Base-by-base conservation (phyloP, 2,797 vertebrate genomes). In the Momotus momota region DNA sequence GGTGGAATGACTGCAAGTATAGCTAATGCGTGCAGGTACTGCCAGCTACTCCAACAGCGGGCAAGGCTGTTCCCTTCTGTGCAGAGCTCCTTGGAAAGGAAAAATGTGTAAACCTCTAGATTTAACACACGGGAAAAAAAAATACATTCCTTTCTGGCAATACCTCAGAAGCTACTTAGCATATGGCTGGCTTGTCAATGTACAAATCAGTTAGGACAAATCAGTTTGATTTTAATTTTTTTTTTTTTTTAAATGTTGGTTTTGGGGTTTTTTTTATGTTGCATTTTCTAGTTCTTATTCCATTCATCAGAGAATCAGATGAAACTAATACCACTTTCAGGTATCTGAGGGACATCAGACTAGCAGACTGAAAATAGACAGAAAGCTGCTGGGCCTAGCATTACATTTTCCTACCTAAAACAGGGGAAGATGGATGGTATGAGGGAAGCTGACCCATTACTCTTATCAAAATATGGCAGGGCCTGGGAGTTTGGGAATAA, bases 41-140 rank as follows among this genome's bases (percentile, higher is more conserved):
- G 65, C 38, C 60, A 66, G 70, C 54, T 72, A 49, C 57, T 87
- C 31, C 65, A 74, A 46, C 45, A 61, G 66, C 40, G 83, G 65
- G 31, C 67, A 77, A 70, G 86, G 67, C 41, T 6, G 0, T 38
- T 82, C 31, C 3, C 10, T 67, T 55, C 91, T 90, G 66, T 1
- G 6, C 43, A 81, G 46, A 87, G 21, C 61, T 82, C 23, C 65
- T 70, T 77, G 65, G 74, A 95, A 91, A 86, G 67, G 41, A 89
- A 67, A 85, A 67, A 52, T 33, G 60, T 86, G 61, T 57, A 91
- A 92, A 87, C 7, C 18, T 52, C 65, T 86, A 62, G 40, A 21
- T 38, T 87, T 7, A 91, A 57, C 58, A 73, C 57, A 43, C 7
- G 11, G 52, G 10, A 51, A 80, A 61, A 64, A 26, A 26, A 14